Evolutionary conservation across 2,888 invertebrate genomes (phyloP).

Genomic region (Venusia cambrica): DNA sequence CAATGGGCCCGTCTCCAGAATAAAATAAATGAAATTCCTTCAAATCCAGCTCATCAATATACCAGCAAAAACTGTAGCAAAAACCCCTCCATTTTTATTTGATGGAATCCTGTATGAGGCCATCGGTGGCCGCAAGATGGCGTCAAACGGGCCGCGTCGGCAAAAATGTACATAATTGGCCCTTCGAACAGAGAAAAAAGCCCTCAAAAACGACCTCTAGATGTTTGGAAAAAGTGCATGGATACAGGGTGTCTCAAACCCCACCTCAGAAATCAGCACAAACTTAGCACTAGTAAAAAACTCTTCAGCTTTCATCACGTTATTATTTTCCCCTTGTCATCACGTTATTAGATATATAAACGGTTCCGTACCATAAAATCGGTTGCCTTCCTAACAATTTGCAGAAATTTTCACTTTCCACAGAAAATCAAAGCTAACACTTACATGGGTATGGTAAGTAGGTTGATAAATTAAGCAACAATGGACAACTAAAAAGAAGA

Average conservation of each 20-base stretch:
- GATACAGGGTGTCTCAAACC: constrained; percentile 66
- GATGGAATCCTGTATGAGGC: constrained; percentile 72
- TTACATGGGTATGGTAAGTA: too few relatives aligned
- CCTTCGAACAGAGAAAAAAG: constrained; percentile 66
- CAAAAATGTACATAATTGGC: constrained; percentile 81
- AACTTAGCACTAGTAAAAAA: too few relatives aligned
- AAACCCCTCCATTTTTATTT: constrained; percentile 73
- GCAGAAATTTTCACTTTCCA: too few relatives aligned
- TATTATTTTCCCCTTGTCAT: too few relatives aligned
- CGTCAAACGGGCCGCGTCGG: constrained; percentile 70
- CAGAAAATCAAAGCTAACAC: too few relatives aligned
- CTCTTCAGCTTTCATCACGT: too few relatives aligned
- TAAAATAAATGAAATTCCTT: constrained; percentile 59
- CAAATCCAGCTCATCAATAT: constrained; percentile 73
- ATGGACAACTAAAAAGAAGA: too few relatives aligned
- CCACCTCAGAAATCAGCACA: too few relatives aligned
- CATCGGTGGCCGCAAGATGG: constrained; percentile 47
- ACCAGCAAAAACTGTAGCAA: constrained; percentile 68
- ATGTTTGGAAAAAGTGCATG: constrained; percentile 76
- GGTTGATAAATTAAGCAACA: too few relatives aligned
- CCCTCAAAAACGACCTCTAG: constrained; percentile 76
- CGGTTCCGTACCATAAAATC: too few relatives aligned
- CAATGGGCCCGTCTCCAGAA: constrained; percentile 49
- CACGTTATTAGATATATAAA: too few relatives aligned
- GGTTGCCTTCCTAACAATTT: too few relatives aligned